Percentiles rank a stretch among this genome's conserved stretches.
Conservation (phyloP, 2,888 invertebrate species). For the Pyrrhia umbra region DNA sequence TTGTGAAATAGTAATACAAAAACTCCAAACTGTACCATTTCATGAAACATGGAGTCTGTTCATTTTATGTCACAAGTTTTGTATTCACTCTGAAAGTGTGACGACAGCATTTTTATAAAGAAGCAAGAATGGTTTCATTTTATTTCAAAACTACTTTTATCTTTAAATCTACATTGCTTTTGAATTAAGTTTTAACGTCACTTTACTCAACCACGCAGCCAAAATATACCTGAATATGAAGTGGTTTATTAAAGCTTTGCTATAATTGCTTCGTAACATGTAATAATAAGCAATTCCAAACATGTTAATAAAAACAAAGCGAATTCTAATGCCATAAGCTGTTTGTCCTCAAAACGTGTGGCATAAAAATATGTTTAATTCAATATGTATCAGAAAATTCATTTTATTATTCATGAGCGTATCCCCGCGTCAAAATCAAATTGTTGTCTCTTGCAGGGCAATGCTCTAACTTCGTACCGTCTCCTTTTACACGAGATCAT, state of each 20-base stretch:
- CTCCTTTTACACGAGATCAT: conserved; percentile 45
- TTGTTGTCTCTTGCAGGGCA: conserved; percentile 53
- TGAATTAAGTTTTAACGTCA: conserved; percentile 25
- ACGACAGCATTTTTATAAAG: conserved; percentile 18
- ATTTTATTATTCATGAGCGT: conserved; percentile 67
- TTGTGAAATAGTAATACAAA: conserved; percentile 6
- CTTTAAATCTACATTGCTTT: conserved; percentile 22
- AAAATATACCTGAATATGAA: conserved; percentile 26
- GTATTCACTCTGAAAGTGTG: conserved; percentile 35
- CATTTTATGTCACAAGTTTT: conserved; percentile 16
- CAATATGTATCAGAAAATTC: conserved; percentile 56
- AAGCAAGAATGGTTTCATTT: conserved; percentile 8
- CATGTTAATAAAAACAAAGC: conserved; percentile 2
- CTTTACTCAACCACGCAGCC: conserved; percentile 15
- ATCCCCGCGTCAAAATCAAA: conserved; percentile 64
- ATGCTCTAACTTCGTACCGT: conserved; percentile 27
- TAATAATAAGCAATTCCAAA: conserved; percentile 33
- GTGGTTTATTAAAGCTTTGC: conserved; percentile 3
- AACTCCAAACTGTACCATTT: conserved; percentile 8
- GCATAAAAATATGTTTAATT: conserved; percentile 38
- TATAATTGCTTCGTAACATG: conserved; percentile 24
- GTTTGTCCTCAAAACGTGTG: conserved; percentile 13
- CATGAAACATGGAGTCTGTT: conserved; percentile 10
- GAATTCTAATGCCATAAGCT: conserved; percentile 21
- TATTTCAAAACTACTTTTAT: conserved; percentile 17